Evolutionary conservation across 1,140 invertebrate species (phyloP).

Genomic region (Laupala kohalensis): DNA sequence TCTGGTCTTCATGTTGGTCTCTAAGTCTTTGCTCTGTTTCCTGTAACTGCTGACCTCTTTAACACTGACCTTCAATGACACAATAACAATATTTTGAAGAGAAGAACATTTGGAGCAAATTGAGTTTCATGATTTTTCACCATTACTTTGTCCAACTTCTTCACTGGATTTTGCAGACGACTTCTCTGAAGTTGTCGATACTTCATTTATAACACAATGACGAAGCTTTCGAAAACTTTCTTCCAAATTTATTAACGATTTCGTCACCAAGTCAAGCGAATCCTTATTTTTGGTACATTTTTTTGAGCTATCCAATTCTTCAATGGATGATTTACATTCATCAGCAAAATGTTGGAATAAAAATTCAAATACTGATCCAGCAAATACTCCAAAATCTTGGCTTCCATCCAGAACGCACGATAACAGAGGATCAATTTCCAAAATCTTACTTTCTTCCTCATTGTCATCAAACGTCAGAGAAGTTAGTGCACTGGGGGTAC

Average conservation of each 20-base stretch:
- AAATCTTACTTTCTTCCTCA: too few species aligned
- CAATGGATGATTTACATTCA: constrained; percentile 1
- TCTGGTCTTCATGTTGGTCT: background rate
- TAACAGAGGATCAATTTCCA: background rate
- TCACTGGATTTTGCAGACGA: constrained; percentile 1
- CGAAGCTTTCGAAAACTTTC: constrained; percentile 15
- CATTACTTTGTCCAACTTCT: background rate
- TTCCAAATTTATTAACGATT: constrained; percentile 21
- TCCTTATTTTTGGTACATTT: background rate
- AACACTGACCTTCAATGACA: constrained; percentile 26
- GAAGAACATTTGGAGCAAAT: constrained; percentile 27
- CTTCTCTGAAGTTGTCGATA: background rate
- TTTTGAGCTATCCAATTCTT: background rate
- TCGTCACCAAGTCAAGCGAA: background rate
- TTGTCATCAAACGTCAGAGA: too few species aligned
- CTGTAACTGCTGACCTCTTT: constrained; percentile 43
- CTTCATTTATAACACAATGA: background rate
- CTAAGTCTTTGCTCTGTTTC: constrained; percentile 30
- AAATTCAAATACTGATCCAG: constrained; percentile 8
- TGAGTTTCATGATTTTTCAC: constrained; percentile 19
- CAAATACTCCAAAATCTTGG: background rate
- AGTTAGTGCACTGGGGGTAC: too few species aligned
- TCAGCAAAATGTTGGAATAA: constrained; percentile 8
- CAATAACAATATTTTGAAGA: constrained; percentile 31
- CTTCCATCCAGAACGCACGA: background rate